Percentiles rank a stretch among this genome's conserved stretches.
Evolutionary conservation across 2,888 invertebrate genomes (phyloP).

Genomic region (Prenolepis imparis): DNA sequence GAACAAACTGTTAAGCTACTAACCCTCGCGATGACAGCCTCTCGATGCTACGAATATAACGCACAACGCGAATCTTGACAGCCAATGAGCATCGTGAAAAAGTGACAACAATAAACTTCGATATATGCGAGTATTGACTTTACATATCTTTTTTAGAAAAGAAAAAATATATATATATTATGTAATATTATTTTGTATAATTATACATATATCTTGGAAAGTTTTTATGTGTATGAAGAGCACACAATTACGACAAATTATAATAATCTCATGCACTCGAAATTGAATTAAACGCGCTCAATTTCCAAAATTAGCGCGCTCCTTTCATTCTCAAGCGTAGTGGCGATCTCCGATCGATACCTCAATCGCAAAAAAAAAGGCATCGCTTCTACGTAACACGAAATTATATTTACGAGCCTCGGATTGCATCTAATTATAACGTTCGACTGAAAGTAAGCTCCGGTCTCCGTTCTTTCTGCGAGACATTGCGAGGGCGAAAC

Average conservation of each 20-base stretch:
- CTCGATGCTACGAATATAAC: too few relatives aligned
- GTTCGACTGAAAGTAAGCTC: constrained; percentile 55
- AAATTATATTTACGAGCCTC: constrained; percentile 70
- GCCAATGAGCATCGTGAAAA: too few relatives aligned
- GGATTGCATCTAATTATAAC: constrained; percentile 73
- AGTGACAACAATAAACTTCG: too few relatives aligned
- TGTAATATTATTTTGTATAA: neutral
- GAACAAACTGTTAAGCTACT: too few relatives aligned
- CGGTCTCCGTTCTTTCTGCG: constrained; percentile 44
- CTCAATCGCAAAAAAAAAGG: constrained; percentile 62
- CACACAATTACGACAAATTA: neutral
- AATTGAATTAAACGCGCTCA: neutral
- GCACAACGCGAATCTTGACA: too few relatives aligned
- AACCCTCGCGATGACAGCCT: too few relatives aligned
- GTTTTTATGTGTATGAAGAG: too few relatives aligned
- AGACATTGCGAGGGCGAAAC: constrained; percentile 69
- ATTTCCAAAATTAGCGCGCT: constrained; percentile 13
- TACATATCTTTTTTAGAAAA: too few relatives aligned
- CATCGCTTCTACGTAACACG: constrained; percentile 50
- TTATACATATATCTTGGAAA: neutral
- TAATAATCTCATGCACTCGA: neutral
- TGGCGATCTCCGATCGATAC: neutral
- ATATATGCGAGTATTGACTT: too few relatives aligned
- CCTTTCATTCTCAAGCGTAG: constrained; percentile 6
- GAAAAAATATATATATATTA: too few relatives aligned